Evolutionary conservation across 2,888 invertebrate species (phyloP), one percentile per base, ranked within the genome.

Genomic region (Calliphora vomitoria): DNA sequence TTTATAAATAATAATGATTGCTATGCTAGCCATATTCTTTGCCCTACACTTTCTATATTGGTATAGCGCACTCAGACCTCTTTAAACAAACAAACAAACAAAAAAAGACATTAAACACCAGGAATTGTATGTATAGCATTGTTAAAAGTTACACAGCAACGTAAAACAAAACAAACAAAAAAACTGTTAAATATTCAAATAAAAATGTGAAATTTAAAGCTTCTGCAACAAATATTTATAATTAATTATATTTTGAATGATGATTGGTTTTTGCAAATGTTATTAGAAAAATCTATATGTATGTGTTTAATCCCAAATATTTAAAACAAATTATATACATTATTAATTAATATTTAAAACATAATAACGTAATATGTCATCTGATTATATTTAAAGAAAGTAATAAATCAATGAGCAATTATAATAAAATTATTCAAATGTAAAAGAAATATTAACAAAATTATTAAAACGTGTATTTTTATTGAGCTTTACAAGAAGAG

Each of bases 41-140:
- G 18, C 31, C 20, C 35, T 50, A 44, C 25, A 53, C 18, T 62
- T 68, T 35, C 31, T 41, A 31, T 44, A 66, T 44, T 25, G 5
- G 35, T 69, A 50, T 66, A 53, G 53, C n/a, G 3, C 35, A 64
- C 44, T 35, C 6, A 11, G 18, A 10, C 18, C 47, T 47, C 41
- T 6, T 64, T 41, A 41, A 35, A 20, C 5, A 55, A 4, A 55
- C 8, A 20, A 53, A 18, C 4, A 64, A 55, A 66, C 3, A 47
- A 53, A 75, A 15, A 55, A 53, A 75, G 15, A 60, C 47, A 66
- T 38, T 47, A 71, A 31, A 64, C 60, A 44, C 44, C 53, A 38
- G 38, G 15, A 85, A 83, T 75, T 85, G 68, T 83, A 79, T 88
- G 74, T 83, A 80, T 69, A 83, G 76, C 80, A 82, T 75, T 85